These are phyloP conservation scores for Tretioscincus oriximinensis DNA, from an alignment of 2,113 vertebrate species.

Conservation along the genomic window DNA sequence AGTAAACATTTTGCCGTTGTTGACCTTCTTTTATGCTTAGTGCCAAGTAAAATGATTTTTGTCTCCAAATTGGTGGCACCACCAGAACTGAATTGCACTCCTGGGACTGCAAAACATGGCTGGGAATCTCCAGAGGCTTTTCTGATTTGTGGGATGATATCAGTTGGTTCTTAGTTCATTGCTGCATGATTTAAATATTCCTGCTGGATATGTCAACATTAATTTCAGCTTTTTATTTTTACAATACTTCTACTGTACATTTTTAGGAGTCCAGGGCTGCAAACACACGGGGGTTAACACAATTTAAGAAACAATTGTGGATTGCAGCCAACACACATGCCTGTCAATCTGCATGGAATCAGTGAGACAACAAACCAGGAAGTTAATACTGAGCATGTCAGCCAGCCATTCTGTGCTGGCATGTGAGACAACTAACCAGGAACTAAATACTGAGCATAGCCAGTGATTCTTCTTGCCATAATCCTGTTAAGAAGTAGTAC, in stretches of 20 bases:
- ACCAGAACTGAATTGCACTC: conserved; percentile 21
- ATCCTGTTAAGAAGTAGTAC: too few relatives aligned
- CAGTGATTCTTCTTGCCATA: too few relatives aligned
- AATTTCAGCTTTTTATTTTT: not conserved
- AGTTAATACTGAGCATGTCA: too few relatives aligned
- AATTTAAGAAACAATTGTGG: too few relatives aligned
- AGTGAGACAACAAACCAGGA: too few relatives aligned
- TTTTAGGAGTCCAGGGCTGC: too few relatives aligned
- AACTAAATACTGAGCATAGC: too few relatives aligned
- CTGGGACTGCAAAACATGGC: conserved; percentile 11
- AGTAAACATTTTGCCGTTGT: conserved; percentile 18
- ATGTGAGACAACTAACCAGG: too few relatives aligned
- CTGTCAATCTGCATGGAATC: too few relatives aligned
- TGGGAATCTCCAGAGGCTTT: conserved; percentile 6
- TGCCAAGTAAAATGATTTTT: conserved; percentile 27
- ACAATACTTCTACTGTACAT: not conserved
- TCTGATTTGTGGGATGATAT: conserved; percentile 21
- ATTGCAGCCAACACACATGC: too few relatives aligned
- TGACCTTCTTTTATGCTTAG: conserved; percentile 1
- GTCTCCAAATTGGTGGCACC: conserved; percentile 5
- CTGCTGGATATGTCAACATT: not conserved
- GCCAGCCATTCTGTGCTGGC: too few relatives aligned
- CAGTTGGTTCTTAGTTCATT: conserved; percentile 38
- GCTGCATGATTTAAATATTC: not conserved
- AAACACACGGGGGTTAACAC: too few relatives aligned